Evolutionary conservation across 2,113 vertebrate genomes (phyloP), one percentile per base, ranked within the genome.

Genomic region (Aspiorhynchus laticeps): DNA sequence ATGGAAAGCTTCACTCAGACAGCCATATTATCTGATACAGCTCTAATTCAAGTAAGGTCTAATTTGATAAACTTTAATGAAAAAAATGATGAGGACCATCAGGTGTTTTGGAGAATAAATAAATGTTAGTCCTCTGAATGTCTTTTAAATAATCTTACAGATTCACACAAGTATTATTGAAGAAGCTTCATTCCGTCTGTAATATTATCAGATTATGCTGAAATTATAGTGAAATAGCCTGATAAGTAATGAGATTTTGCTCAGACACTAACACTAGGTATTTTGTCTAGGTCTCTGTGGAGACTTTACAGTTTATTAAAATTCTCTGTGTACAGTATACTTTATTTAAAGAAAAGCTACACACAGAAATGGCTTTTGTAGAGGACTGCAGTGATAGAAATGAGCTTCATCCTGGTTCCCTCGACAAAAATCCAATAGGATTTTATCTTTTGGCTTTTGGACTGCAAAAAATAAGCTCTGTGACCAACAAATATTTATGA

Each of bases 11-110:
- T 80, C 41, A 33, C 8, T 86, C 67, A 38, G 56, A 87, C 12
- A 75, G 41, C 36, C 69, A 41, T 61, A 17, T 76, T 85, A 80
- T 71, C 76, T 80, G 76, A 41, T 80, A 33, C 46, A 79, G 63
- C 11, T 46, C 73, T 43, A 75, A 78, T 65, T 65, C 26, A 65
- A 46, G 9, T 36, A 74, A n/a, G 19, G 36, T 4, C 78, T 86
- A 48, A 86, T 86, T 81, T 74, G 51, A 74, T 33, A 15, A 31
- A 24, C 36, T 31, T 73, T 19, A 43, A 24, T 11, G 9, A 28
- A 67, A 78, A 17, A 80, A 38, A 8, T 33, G 15, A 33, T 15
- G 0, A 1, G 67, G 0, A 36, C 67, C 19, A 21, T 71, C 69
- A 24, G 33, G 17, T 73, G 33, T 24, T 21, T 73, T 9, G 19